Evolutionary conservation across 2,113 vertebrate species (phyloP).

Genomic region (Pelecanus crispus): DNA sequence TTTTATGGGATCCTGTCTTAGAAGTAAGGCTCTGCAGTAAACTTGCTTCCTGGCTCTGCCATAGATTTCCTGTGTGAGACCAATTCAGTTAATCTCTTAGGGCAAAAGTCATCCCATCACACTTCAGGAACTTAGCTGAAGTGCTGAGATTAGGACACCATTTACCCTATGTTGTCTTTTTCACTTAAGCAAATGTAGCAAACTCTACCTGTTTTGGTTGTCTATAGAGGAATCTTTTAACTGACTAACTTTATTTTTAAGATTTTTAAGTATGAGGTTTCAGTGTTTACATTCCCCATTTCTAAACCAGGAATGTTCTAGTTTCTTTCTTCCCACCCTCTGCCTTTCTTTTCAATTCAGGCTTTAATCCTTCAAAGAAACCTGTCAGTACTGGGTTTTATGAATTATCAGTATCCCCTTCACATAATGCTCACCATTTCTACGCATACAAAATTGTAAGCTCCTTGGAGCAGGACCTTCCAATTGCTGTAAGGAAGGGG

Average conservation of each 20-base stretch:
- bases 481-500: background rate
- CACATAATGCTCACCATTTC: background rate
- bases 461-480: background rate
- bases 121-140: background rate
- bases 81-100: constrained; percentile 52
- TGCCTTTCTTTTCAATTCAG: background rate
- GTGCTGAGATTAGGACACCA: background rate
- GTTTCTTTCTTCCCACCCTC: background rate
- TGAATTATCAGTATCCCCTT: background rate
- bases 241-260: background rate
- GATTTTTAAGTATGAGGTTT: background rate
- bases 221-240: background rate
- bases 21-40: constrained; percentile 41
- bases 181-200: background rate
- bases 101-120: constrained; percentile 56
- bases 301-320: background rate
- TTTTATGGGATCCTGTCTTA: constrained; percentile 43
- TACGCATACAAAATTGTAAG: background rate
- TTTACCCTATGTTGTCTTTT: background rate
- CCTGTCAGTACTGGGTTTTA: background rate
- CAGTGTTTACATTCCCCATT: background rate
- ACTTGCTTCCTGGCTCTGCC: constrained; percentile 22
- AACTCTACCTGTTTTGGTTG: background rate
- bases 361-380: background rate
- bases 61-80: constrained; percentile 46